Conservation (phyloP, 2,113 vertebrate genomes). For the Grammatotria lemairii region DNA sequence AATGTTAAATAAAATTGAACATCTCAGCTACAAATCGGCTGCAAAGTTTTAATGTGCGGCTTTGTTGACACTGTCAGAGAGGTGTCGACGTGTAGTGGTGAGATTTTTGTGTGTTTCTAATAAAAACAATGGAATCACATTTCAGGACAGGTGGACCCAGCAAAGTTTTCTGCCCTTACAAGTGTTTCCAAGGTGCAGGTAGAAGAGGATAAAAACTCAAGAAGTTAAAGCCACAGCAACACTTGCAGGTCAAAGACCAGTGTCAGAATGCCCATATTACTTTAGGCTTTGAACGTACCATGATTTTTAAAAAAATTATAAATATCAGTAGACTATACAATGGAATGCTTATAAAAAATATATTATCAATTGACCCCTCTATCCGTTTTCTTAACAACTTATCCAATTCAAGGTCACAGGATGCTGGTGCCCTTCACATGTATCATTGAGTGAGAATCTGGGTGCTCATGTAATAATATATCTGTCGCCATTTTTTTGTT, state of each 20-base stretch:
- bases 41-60: background rate
- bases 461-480: background rate
- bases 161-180: background rate
- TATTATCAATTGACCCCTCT: background rate
- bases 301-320: fast-evolving
- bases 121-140: background rate
- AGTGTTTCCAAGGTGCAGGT: background rate
- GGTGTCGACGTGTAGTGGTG: background rate
- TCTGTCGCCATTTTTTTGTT: background rate
- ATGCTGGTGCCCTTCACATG: background rate
- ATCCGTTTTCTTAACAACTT: background rate
- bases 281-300: background rate
- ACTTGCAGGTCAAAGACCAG: background rate
- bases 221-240: background rate
- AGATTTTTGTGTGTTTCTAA: background rate
- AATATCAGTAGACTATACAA: background rate
- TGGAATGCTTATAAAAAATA: background rate
- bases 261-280: background rate
- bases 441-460: background rate
- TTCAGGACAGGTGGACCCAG: background rate
- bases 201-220: background rate
- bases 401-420: background rate
- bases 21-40: background rate
- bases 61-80: background rate
- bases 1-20: background rate